Base-by-base conservation (phyloP, 2,797 vertebrate species). In the Saxicola maurus region DNA sequence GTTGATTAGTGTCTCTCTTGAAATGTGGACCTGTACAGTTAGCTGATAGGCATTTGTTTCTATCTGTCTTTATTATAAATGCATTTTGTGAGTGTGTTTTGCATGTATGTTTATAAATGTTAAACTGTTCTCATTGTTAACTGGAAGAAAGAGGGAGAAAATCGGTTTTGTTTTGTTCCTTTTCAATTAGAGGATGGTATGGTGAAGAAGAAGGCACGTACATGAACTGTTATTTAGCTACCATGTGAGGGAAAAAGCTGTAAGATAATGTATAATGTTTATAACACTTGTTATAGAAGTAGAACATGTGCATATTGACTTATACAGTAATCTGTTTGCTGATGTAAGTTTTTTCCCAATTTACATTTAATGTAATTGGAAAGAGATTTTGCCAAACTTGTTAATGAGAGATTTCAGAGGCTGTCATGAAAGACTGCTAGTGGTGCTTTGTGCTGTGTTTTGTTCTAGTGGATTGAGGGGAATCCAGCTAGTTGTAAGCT, bases 361-460 rank as follows among this genome's bases (percentile, higher is more conserved):
- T 94, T 84, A 46, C 42, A 37, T 83, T 93, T 88, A 53, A 73
- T 64, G 30, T 84, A 90, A 82, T 78, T 82, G 87, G 61, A 66
- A 84, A 72, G 73, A 85, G 53, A 24, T 68, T 90, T 92, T 91
- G 74, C 78, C 83, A 85, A 13, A 64, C 28, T 73, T 65, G 23
- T 74, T 77, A 88, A 75, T 23, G 69, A 80, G 81, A 33, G 60
- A 51, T 80, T 73, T 52, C 56, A 83, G 60, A 86, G 67, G 53
- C 52, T 84, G 52, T 59, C 11, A 15, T 19, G 31, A 46, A 77
- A 79, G 57, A 18, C 25, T 80, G 43, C 43, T 46, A 6, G 79
- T 30, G 53, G 11, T 84, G 35, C 49, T 66, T 62, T 46, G 35
- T 73, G 48, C 45, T 82, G 2, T 27, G 31, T 56, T 82, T 72